phyloP scores from a whole-genome alignment of 2,888 invertebrate species.

The Papilio demoleus region DNA sequence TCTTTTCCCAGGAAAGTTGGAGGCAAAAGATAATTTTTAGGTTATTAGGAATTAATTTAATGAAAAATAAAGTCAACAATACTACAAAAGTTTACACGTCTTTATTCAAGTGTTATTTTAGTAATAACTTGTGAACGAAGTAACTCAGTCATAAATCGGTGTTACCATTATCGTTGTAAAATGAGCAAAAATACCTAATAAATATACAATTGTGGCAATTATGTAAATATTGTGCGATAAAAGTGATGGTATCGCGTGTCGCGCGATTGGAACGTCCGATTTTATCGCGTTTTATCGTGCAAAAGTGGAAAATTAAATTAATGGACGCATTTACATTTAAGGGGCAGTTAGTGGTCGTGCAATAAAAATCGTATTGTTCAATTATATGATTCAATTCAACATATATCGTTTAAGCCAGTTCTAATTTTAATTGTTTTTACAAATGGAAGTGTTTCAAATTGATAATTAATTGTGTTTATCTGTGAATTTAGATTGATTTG shows the following conservation, averaged over 20 bases:
- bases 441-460: not conserved
- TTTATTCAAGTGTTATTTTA: not conserved
- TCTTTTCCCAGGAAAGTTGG: no score
- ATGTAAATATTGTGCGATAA: conserved; percentile 69
- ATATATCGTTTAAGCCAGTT: not conserved
- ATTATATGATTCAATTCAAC: conserved; percentile 40
- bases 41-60: no score
- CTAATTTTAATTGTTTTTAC: conserved; percentile 6
- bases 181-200: conserved; percentile 47
- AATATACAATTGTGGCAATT: conserved; percentile 59
- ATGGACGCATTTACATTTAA: conserved; percentile 70
- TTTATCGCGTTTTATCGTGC: conserved; percentile 67
- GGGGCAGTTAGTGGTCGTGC: conserved; percentile 51
- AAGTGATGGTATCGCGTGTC: conserved; percentile 64
- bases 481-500: no score
- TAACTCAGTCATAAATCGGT: not conserved
- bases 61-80: no score
- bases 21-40: no score
- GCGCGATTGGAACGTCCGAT: conserved; percentile 66
- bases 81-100: no score
- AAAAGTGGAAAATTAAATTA: conserved; percentile 72
- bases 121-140: not conserved
- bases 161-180: conserved; percentile 24
- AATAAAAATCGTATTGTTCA: conserved; percentile 48
- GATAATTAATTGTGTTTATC: not conserved